A percentile compares a stretch with the other conserved stretches of the same genome.
Conservation (phyloP, 2,113 vertebrate species). For the Mionectes macconnelli region DNA sequence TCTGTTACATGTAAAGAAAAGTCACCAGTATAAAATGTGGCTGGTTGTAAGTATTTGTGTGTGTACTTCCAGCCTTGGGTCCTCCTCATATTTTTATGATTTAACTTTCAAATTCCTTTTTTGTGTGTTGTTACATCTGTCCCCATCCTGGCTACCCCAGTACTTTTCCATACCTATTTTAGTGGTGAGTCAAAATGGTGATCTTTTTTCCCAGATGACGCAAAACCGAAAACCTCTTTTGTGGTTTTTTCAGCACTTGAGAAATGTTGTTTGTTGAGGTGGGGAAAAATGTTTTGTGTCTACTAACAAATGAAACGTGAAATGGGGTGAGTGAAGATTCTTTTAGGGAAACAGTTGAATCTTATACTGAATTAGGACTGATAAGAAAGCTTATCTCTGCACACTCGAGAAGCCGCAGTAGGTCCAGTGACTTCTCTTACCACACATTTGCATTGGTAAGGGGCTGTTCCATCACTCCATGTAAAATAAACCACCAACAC, state of each 20-base stretch:
- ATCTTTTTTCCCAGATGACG: background rate
- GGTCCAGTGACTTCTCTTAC: background rate
- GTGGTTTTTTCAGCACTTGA: background rate
- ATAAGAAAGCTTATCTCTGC: conserved; percentile 12
- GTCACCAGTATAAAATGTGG: background rate
- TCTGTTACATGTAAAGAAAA: background rate
- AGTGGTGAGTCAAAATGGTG: background rate
- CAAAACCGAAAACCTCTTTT: background rate
- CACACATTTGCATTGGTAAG: background rate
- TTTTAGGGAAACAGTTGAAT: background rate
- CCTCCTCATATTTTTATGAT: background rate
- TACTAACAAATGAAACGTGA: background rate
- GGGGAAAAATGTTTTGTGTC: background rate
- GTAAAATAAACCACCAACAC: background rate
- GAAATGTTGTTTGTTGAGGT: background rate
- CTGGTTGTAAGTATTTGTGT: background rate
- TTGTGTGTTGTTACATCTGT: background rate
- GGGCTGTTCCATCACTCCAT: background rate
- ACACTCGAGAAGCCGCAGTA: background rate
- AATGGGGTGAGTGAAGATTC: background rate
- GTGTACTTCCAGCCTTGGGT: background rate
- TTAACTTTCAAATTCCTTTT: background rate
- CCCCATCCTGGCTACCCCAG: background rate
- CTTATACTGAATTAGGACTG: background rate
- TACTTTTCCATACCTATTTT: background rate